phyloP scores from a whole-genome alignment of 2,113 vertebrate genomes.

The Rynchops niger region DNA sequence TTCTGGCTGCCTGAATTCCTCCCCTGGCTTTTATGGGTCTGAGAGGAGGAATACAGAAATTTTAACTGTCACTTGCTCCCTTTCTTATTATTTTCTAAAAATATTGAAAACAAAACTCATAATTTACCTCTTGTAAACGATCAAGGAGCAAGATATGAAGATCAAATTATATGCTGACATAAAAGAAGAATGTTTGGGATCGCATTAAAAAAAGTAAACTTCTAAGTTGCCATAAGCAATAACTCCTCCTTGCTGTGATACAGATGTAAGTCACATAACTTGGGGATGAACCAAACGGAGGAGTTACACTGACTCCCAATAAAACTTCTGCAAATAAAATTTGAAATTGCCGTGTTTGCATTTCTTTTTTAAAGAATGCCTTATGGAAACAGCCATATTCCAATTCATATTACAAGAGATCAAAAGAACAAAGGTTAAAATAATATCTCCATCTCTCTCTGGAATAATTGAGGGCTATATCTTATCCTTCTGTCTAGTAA shows the following conservation, averaged over 20 bases:
- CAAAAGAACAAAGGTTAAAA: conserved; percentile 17
- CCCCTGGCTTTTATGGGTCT: neutral
- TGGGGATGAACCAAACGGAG: neutral
- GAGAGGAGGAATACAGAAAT: neutral
- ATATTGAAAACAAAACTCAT: neutral
- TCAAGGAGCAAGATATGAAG: neutral
- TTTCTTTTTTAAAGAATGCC: conserved; percentile 2
- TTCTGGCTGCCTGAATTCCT: conserved; percentile 14
- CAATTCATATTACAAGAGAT: neutral
- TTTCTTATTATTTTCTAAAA: neutral
- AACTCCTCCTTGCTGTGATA: neutral
- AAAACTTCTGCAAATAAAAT: conserved; percentile 9
- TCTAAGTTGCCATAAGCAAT: neutral
- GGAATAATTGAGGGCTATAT: neutral
- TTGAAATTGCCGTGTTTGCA: neutral
- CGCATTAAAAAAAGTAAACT: neutral
- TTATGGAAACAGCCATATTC: conserved; percentile 4
- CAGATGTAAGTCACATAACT: conserved; percentile 2
- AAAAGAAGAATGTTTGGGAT: conserved; percentile 23
- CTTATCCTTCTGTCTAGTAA: neutral
- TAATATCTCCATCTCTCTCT: neutral
- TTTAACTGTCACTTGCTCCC: neutral
- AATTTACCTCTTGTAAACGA: neutral
- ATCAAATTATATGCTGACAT: neutral
- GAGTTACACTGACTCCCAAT: conserved; percentile 10